Base-by-base conservation (phyloP, 35 echinoderm and acorn worm species). In the Apostichopus parvimensis region DNA sequence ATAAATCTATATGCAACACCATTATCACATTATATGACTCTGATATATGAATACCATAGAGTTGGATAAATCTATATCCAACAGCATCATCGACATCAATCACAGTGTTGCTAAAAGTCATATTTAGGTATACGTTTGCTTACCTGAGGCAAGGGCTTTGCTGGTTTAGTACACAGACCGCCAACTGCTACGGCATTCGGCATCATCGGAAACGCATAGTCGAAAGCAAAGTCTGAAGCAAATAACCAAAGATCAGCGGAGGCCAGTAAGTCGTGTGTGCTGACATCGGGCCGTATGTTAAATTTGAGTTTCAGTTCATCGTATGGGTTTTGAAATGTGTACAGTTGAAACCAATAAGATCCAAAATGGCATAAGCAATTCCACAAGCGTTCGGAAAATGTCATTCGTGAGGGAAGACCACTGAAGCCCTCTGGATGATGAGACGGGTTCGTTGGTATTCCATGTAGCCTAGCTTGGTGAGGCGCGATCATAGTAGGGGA, bases 101-200 rank as follows among this genome's bases (percentile, higher is more conserved):
- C 34, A 45, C 34, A 45, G 34, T 45, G 34, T 45, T 45, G 34
- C 34, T 45, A 45, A 45, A 45, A 45, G 34, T 45, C 34, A 45
- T 45, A 45, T 45, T 45, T 45, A 45, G 34, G 34, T 45, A 45
- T 45, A 45, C 34, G 34, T 61, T 61, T 61, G 17, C 71, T 14
- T 66, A 92, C 90, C 77, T 92, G 23, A 15, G 80, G 62, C n/a
- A 95, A 28, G 24, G 88, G 54, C 21, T 85, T 77, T 0, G 77
- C 91, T 28, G 86, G 78, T 91, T 77, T 75, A 17, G 94, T 75
- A 73, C 87, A 90, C 4, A 96, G 82, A 6, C 95, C 95, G 61
- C 95, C 95, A 81, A 96, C 90, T 8, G 90, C 62, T 17, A 96
- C 77, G 5, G 88, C 72, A 66, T 94, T 93, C 1, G 95, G 95